Evolutionary conservation across 2,113 vertebrate species (phyloP).

Genomic region (Scophthalmus maximus): DNA sequence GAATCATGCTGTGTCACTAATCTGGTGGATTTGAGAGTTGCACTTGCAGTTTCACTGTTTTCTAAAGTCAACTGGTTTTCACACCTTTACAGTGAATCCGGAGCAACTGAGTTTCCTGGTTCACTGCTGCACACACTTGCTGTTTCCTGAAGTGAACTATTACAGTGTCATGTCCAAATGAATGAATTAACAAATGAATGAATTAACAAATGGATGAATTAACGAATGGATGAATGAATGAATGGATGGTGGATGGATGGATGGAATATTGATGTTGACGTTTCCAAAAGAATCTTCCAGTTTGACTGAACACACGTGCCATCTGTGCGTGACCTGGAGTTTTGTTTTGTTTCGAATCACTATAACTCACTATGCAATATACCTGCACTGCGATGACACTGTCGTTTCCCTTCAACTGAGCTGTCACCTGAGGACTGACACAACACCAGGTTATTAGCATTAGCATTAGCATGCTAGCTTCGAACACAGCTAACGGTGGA

Average conservation of each 20-base stretch:
- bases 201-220: constrained; percentile 53
- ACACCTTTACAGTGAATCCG: background rate
- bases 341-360: background rate
- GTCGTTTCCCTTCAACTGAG: background rate
- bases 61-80: background rate
- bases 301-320: background rate
- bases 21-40: background rate
- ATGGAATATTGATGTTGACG: background rate
- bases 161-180: too few relatives aligned
- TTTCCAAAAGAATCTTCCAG: accelerated
- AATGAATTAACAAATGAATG: constrained; percentile 24
- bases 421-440: constrained; percentile 53
- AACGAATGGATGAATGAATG: constrained; percentile 35
- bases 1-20: too few relatives aligned
- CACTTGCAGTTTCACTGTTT: background rate
- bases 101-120: background rate
- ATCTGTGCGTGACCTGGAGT: accelerated
- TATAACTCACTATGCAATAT: background rate
- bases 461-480: constrained; percentile 35
- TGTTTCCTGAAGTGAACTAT: background rate
- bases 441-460: constrained; percentile 32
- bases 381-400: background rate
- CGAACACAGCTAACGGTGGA: background rate
- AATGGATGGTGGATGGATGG: background rate
- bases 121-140: background rate